phyloP scores from a whole-genome alignment of 2,113 vertebrate species.

The Genyomyrus donnyi region DNA sequence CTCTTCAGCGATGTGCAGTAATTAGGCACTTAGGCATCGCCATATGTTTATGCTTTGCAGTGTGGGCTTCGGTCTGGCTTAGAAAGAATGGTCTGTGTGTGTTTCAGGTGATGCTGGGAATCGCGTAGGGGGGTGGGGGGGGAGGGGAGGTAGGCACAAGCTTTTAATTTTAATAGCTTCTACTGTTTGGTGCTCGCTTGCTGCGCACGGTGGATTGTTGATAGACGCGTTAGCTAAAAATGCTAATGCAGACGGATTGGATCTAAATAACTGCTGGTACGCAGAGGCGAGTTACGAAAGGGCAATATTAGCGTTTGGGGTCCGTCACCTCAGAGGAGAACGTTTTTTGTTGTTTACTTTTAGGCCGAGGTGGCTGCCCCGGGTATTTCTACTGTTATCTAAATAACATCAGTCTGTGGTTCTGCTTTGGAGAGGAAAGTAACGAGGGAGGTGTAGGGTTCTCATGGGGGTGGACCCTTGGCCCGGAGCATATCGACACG shows the following conservation, averaged over 20 bases:
- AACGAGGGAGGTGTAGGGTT: constrained; percentile 22
- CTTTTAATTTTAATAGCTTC: background rate
- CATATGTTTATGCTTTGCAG: constrained; percentile 57
- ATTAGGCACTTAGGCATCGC: constrained; percentile 54
- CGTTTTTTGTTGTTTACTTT: constrained; percentile 11
- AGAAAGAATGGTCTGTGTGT: constrained; percentile 40
- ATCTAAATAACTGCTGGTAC: constrained; percentile 27
- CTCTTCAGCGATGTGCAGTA: constrained; percentile 52
- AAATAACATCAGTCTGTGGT: constrained; percentile 41
- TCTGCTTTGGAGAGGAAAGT: constrained; percentile 14
- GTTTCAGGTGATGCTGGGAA: constrained; percentile 20
- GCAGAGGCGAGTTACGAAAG: background rate
- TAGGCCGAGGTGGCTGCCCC: constrained; percentile 16
- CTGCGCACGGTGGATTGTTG: background rate
- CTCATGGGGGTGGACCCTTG: constrained; percentile 26
- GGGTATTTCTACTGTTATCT: constrained; percentile 32
- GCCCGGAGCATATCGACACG: constrained; percentile 27
- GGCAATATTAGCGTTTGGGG: constrained; percentile 16
- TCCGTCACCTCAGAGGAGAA: background rate
- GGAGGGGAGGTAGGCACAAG: background rate
- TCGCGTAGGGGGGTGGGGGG: constrained; percentile 38
- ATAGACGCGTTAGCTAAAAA: constrained; percentile 21
- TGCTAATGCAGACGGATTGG: constrained; percentile 32
- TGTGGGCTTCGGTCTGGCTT: constrained; percentile 45
- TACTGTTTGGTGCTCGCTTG: background rate